Percentiles rank a stretch among this genome's conserved stretches.
These are phyloP conservation scores for Amitus sp. DNA, from an alignment of 2,888 invertebrate species.

Conservation along the genomic window DNA sequence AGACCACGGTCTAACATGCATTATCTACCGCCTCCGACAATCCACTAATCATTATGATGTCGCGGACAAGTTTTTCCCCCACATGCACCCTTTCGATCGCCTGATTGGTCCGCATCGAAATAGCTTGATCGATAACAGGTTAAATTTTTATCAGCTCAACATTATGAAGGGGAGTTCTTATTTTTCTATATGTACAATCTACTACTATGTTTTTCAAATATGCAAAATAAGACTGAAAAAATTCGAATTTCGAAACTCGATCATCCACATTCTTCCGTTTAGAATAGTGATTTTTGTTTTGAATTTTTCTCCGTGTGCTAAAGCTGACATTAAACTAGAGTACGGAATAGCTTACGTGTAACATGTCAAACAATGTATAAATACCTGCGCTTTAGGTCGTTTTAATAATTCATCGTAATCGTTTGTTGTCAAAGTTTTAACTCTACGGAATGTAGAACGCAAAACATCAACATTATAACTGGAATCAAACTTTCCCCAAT, in stretches of 20 bases:
- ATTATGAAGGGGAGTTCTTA: too few species aligned
- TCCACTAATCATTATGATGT: slow-evolving; percentile 13
- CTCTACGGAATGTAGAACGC: slow-evolving; percentile 20
- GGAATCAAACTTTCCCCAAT: slow-evolving; percentile 22
- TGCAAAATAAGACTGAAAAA: too few species aligned
- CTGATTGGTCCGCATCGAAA: neutral
- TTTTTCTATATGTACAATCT: too few species aligned
- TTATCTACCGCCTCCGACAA: slow-evolving; percentile 22
- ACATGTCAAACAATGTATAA: slow-evolving; percentile 17
- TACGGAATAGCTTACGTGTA: neutral
- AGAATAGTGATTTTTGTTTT: too few species aligned
- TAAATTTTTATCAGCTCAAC: too few species aligned
- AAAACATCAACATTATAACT: slow-evolving; percentile 25
- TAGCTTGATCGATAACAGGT: too few species aligned
- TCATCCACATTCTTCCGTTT: too few species aligned
- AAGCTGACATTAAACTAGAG: slow-evolving; percentile 1
- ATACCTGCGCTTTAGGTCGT: slow-evolving; percentile 21
- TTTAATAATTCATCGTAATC: slow-evolving; percentile 29
- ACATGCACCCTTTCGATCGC: neutral
- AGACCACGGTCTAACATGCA: slow-evolving; percentile 24
- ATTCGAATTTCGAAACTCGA: too few species aligned
- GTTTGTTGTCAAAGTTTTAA: slow-evolving; percentile 28
- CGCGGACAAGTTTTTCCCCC: slow-evolving; percentile 1
- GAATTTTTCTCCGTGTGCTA: too few species aligned
- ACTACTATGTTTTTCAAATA: too few species aligned